Percentiles rank a stretch among this genome's conserved stretches.
Conservation (phyloP, 2,797 vertebrate genomes). For the Morelia viridis region DNA sequence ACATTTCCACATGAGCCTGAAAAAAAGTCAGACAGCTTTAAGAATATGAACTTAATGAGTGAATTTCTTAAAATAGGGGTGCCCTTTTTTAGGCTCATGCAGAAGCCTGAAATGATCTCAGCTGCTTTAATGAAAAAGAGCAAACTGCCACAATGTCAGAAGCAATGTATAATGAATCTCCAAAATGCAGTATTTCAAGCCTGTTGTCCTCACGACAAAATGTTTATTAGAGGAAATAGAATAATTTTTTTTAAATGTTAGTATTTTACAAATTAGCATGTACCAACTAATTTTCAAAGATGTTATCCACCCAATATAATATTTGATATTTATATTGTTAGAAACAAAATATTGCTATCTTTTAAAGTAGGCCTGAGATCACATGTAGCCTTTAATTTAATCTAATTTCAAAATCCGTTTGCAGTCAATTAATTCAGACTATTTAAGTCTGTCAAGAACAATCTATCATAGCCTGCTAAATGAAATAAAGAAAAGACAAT, state of each 20-base stretch:
- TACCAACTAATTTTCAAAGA: neutral
- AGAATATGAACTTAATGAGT: neutral
- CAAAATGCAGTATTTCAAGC: neutral
- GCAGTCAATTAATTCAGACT: neutral
- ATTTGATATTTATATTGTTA: neutral
- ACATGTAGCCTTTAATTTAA: neutral
- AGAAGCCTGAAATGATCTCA: too few relatives aligned
- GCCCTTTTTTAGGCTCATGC: neutral
- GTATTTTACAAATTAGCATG: neutral
- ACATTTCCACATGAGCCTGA: neutral
- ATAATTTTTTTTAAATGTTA: neutral
- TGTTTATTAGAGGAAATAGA: neutral
- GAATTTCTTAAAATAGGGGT: neutral
- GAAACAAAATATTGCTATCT: neutral
- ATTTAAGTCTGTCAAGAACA: neutral
- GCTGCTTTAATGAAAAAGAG: neutral
- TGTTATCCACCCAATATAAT: neutral
- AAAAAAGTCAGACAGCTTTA: neutral
- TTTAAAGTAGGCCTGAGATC: neutral
- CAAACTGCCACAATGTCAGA: neutral
- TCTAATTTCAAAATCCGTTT: neutral
- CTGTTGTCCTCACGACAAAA: neutral
- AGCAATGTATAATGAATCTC: neutral
- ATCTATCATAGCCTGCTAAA: neutral
- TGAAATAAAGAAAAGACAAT: neutral